phyloP scores from a whole-genome alignment of 2,113 vertebrate species.

The Psittacula cyanocephala region DNA sequence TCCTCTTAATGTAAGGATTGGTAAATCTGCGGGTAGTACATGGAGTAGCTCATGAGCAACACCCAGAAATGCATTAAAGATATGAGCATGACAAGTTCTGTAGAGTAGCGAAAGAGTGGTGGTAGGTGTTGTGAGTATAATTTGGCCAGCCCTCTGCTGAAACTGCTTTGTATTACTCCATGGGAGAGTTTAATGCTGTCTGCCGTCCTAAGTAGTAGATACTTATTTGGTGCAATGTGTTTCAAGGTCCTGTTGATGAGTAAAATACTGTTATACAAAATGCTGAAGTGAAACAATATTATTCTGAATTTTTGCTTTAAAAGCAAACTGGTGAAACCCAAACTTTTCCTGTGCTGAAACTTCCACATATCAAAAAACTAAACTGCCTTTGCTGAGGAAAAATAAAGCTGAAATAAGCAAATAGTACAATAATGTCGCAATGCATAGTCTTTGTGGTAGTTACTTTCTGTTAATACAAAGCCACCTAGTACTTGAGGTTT shows the following conservation, averaged over 20 bases:
- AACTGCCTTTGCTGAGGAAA: not conserved
- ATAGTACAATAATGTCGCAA: fast-evolving
- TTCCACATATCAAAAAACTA: not conserved
- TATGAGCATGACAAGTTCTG: not conserved
- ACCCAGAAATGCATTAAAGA: not conserved
- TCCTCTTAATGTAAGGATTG: not conserved
- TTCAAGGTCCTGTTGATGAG: not conserved
- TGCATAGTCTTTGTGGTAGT: not conserved
- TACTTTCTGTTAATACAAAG: not conserved
- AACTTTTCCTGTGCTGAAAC: not conserved
- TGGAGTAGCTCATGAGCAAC: not conserved
- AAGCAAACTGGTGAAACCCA: not conserved
- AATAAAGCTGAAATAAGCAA: not conserved
- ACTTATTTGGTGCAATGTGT: not conserved
- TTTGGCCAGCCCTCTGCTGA: not conserved
- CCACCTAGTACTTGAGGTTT: not conserved
- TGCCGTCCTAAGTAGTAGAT: not conserved
- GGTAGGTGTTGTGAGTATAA: not conserved
- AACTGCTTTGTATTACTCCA: not conserved
- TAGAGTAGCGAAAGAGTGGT: not conserved
- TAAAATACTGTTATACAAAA: not conserved
- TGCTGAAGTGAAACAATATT: not conserved
- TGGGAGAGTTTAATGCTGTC: not conserved
- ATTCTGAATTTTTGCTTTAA: not conserved
- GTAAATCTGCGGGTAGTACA: not conserved